Conservation (phyloP, 2,113 vertebrate genomes). For the Orycteropus afer region DNA sequence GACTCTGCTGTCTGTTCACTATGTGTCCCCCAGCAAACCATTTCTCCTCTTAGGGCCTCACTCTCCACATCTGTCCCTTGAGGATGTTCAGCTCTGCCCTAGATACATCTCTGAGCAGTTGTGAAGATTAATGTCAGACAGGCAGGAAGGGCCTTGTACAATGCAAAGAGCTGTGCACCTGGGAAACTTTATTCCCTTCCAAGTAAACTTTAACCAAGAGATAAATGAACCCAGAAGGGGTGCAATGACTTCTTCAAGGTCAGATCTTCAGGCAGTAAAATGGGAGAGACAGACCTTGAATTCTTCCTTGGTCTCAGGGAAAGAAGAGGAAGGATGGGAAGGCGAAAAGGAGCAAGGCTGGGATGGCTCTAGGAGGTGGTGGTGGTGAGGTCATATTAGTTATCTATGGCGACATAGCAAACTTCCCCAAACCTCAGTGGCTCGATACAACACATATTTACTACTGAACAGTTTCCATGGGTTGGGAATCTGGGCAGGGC, state of each 20-base stretch:
- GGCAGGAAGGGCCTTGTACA: too few relatives aligned
- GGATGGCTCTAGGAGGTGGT: fast-evolving
- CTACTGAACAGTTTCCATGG: too few relatives aligned
- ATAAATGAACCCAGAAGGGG: not conserved
- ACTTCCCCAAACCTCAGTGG: not conserved
- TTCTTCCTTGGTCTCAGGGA: not conserved
- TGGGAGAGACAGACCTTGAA: too few relatives aligned
- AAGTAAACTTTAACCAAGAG: not conserved
- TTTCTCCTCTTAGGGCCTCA: not conserved
- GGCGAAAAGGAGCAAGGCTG: fast-evolving
- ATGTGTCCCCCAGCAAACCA: not conserved
- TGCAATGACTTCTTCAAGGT: not conserved
- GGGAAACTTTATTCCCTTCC: too few relatives aligned
- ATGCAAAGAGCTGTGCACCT: not conserved
- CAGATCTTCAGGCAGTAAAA: not conserved
- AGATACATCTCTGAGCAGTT: not conserved
- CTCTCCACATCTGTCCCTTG: not conserved
- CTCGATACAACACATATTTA: not conserved
- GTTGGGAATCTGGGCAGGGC: not conserved
- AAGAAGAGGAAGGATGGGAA: too few relatives aligned
- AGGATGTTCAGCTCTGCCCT: not conserved
- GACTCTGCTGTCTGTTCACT: not conserved
- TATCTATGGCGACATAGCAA: not conserved
- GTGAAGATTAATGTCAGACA: not conserved
- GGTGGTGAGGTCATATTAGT: too few relatives aligned